Evolutionary conservation across 2,888 invertebrate genomes (phyloP), one percentile per base, ranked within the genome.

Genomic region (Seladonia tumulorum): DNA sequence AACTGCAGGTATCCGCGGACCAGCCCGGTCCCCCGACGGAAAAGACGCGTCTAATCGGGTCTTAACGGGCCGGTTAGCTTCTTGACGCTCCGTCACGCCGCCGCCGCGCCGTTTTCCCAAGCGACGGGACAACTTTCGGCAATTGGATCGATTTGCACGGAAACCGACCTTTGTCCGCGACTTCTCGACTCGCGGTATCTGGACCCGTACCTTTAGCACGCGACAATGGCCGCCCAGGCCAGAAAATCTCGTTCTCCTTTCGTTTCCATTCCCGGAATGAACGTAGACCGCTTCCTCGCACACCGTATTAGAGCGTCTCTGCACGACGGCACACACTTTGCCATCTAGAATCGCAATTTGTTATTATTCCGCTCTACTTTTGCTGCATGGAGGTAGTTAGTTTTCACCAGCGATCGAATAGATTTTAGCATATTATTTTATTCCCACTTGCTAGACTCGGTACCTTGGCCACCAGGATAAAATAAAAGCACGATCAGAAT

Each of bases 11-110:
- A 91, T 76, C 79, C 79, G 25, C 76, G 81, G n/a, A 81, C 60
- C 76, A 68, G 79, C 18, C 78, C 78, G 49, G 75, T 22, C 74
- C 68, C 80, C 88, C 53, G 76, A 80, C 42, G 45, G 29, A 81
- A 80, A 87, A 89, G 87, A 89, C 83, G 85, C 89, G 80, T 90
- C 91, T 90, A 93, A 92, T 93, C 92, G 91, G 90, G 85, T 87
- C 85, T 88, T 91, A 86, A 90, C 85, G 86, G 84, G 83, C 66
- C n/a, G 68, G 87, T 76, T 92, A 88, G 91, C 92, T 93, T 92
- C 89, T 92, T 91, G 92, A 92, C 92, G 85, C 85, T 83, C 83
- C 83, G 84, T 78, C 83, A 16, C 12, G 12, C 57, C 57, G 29
- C 60, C 60, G 25, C 63, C 63, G 16, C 75, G 80, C 68, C 60